Percentiles rank a stretch among this genome's conserved stretches.
Conservation (phyloP, 1,140 invertebrate species). For the Gonatopus flavifemur region DNA sequence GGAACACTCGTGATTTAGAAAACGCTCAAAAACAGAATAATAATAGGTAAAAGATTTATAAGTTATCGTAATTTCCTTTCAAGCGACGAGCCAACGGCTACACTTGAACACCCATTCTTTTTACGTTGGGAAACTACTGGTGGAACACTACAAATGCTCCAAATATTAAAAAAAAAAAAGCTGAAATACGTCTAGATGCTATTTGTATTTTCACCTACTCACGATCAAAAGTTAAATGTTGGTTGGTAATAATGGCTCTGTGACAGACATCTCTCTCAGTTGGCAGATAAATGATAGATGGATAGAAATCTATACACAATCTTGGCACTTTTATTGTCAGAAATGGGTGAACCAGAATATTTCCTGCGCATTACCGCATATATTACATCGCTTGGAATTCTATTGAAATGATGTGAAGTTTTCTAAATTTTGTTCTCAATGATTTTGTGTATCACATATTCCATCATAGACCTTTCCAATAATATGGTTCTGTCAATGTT, state of each 20-base stretch:
- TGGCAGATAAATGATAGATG: too few species aligned
- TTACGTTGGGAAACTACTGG: constrained; percentile 49
- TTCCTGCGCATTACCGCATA: constrained; percentile 16
- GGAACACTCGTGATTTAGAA: constrained; percentile 29
- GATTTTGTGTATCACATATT: constrained; percentile 18
- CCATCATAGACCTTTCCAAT: constrained; percentile 33
- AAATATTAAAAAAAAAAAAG: constrained; percentile 38
- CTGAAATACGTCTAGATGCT: constrained; percentile 35
- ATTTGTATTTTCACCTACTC: constrained; percentile 24
- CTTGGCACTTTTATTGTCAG: too few species aligned
- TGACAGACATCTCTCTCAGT: too few species aligned
- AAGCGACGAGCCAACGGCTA: constrained; percentile 53
- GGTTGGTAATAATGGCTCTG: too few species aligned
- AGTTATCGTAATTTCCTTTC: constrained; percentile 56
- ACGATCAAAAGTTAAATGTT: constrained; percentile 25
- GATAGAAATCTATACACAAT: too few species aligned
- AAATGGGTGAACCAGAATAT: too few species aligned
- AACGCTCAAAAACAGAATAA: constrained; percentile 18
- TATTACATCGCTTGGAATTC: constrained; percentile 21
- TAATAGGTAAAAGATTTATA: constrained; percentile 43
- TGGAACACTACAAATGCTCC: constrained; percentile 45
- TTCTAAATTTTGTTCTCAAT: constrained; percentile 30
- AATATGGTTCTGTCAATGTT: too few species aligned
- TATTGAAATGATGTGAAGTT: constrained; percentile 16
- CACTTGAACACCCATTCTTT: constrained; percentile 54